These are phyloP conservation scores for Cheilinus undulatus DNA, from an alignment of 2,113 vertebrate genomes.

Conservation along the genomic window DNA sequence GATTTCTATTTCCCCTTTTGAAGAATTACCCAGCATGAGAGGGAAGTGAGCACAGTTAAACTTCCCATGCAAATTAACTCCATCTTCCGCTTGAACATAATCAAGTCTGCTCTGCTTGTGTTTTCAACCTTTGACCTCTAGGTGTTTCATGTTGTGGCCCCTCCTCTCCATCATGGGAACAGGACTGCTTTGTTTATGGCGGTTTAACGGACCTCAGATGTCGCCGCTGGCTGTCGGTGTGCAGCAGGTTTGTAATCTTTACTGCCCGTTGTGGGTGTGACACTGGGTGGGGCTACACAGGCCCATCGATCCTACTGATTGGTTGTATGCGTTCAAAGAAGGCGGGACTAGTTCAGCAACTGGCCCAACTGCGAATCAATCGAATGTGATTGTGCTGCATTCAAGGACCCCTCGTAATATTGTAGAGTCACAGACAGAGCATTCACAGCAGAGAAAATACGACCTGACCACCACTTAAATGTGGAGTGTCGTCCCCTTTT, in stretches of 20 bases:
- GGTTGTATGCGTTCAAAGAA: conserved; percentile 23
- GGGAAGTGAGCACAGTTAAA: conserved; percentile 48
- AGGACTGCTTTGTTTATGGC: conserved; percentile 50
- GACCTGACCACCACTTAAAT: too few relatives aligned
- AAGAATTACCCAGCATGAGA: conserved; percentile 45
- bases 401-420: conserved; percentile 24
- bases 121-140: conserved; percentile 65
- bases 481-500: too few relatives aligned
- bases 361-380: conserved; percentile 62
- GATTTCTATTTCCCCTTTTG: conserved; percentile 57
- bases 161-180: conserved; percentile 42
- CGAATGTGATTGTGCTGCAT: conserved; percentile 49
- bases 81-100: conserved; percentile 5
- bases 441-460: background rate
- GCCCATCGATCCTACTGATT: conserved; percentile 40
- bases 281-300: conserved; percentile 33
- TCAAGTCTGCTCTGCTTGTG: conserved; percentile 8
- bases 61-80: conserved; percentile 44
- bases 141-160: conserved; percentile 54
- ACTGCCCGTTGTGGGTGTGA: conserved; percentile 39
- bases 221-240: conserved; percentile 5
- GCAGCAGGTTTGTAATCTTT: conserved; percentile 35
- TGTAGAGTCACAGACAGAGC: too few relatives aligned
- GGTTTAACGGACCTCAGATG: conserved; percentile 69
- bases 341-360: conserved; percentile 36